Base-by-base conservation (phyloP, 2,113 vertebrate species). In the Gymnogyps californianus region DNA sequence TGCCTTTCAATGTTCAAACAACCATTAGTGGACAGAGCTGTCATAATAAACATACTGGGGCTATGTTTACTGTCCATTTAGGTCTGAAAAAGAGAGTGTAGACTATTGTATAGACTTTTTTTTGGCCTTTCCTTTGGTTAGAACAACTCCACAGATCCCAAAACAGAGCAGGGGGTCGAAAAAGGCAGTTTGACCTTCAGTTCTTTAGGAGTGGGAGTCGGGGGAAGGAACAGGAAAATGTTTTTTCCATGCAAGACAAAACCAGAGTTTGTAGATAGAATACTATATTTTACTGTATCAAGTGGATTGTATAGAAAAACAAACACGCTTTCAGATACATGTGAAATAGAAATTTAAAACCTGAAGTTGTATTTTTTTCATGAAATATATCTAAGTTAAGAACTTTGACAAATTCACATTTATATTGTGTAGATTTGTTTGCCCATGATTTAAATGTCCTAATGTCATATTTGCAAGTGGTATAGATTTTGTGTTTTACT, bases 81-180 rank as follows among this genome's bases (percentile, higher is more conserved):
- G 4, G 16, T 66, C 34, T 65, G 42, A 65, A 65, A 89, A 80
- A 47, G 14, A 52, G 6, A 76, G 14, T 54, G 44, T 36, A 26
- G 10, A 31, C 16, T 40, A 7, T 16, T 42, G 16, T 6, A 24
- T 44, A 59, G 54, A 18, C 13, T 49, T 83, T 22, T 67, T 31
- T 34, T n/a, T 36, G 32, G 28, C 34, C 44, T 66, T 72, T 49
- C 19, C 15, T 44, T 29, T 44, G 6, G 28, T 59, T 66, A 66
- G 24, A 66, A 58, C 34, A 54, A 54, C 10, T 55, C 26, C 51
- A 16, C 26, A 65, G 22, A 32, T 52, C 20, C 34, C 26, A 55
- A 47, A 69, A 80, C 1, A 4, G 25, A 81, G 16, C 36, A 62
- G 7, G 4, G 9, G 3, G 1, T 52, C 0, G 0, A 42, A 87